phyloP scores from a whole-genome alignment of 2,888 invertebrate genomes.

The Nebria salina region DNA sequence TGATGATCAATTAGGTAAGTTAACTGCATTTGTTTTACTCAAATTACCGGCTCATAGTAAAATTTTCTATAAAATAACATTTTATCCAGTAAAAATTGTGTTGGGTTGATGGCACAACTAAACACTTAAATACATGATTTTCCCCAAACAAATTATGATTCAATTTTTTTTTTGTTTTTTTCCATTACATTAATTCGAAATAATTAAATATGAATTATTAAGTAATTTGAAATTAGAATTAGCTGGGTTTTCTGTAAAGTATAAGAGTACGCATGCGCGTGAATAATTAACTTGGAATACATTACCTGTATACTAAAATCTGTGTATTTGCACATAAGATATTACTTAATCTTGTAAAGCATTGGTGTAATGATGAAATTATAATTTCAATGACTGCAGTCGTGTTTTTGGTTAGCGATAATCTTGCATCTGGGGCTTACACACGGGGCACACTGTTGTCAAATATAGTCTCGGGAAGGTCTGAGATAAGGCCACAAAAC shows the following conservation, averaged over 20 bases:
- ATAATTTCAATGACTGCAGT: slow-evolving; percentile 56
- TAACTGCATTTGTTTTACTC: slow-evolving; percentile 30
- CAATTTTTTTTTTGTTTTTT: no score
- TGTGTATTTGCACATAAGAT: background rate
- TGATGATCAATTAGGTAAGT: slow-evolving; percentile 80
- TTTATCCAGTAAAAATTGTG: no score
- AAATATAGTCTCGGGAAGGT: slow-evolving; percentile 78
- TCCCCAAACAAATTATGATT: no score
- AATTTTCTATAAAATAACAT: slow-evolving; percentile 4
- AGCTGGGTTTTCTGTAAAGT: no score
- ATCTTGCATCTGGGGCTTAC: slow-evolving; percentile 81
- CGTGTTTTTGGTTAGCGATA: slow-evolving; percentile 69
- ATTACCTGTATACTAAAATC: background rate
- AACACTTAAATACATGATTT: no score
- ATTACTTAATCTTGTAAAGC: background rate
- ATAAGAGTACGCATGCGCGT: no score
- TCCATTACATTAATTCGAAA: no score
- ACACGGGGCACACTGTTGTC: slow-evolving; percentile 69
- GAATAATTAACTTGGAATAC: no score
- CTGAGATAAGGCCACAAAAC: slow-evolving; percentile 75
- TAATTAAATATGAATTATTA: no score
- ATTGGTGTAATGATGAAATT: slow-evolving; percentile 49
- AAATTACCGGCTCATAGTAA: background rate
- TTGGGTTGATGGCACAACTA: no score
- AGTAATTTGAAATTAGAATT: no score